These are phyloP conservation scores for Heliocidaris erythrogramma DNA, from an alignment of 35 echinoderm and acorn worm species.

Conservation along the genomic window DNA sequence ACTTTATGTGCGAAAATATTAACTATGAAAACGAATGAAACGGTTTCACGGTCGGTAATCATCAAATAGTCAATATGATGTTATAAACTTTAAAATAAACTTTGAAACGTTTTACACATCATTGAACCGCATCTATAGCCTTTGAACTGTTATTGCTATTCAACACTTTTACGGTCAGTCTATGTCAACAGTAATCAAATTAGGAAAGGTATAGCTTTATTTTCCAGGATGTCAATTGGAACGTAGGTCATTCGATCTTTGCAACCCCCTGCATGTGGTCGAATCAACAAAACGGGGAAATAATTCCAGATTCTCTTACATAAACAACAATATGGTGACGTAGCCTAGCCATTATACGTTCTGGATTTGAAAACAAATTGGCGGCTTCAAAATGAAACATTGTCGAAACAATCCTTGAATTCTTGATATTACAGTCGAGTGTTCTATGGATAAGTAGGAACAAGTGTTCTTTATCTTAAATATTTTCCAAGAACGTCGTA, in stretches of 20 bases:
- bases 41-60: too few relatives aligned
- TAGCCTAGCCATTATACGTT: not conserved
- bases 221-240: not conserved
- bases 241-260: not conserved
- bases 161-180: not conserved
- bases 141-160: not conserved
- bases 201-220: constrained; percentile 9
- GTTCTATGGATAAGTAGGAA: not conserved
- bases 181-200: not conserved
- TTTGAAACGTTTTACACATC: not conserved
- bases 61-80: not conserved
- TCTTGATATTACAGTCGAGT: not conserved
- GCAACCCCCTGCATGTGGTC: not conserved
- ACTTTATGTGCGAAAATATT: too few relatives aligned
- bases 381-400: not conserved
- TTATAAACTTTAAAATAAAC: not conserved
- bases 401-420: not conserved
- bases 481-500: too few relatives aligned
- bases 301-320: not conserved
- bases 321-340: constrained; percentile 1
- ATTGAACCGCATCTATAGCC: not conserved
- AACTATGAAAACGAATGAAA: too few relatives aligned
- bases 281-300: constrained; percentile 6
- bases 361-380: not conserved
- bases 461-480: too few relatives aligned